Conservation (phyloP, 2,113 vertebrate genomes). For the Propithecus coquereli region DNA sequence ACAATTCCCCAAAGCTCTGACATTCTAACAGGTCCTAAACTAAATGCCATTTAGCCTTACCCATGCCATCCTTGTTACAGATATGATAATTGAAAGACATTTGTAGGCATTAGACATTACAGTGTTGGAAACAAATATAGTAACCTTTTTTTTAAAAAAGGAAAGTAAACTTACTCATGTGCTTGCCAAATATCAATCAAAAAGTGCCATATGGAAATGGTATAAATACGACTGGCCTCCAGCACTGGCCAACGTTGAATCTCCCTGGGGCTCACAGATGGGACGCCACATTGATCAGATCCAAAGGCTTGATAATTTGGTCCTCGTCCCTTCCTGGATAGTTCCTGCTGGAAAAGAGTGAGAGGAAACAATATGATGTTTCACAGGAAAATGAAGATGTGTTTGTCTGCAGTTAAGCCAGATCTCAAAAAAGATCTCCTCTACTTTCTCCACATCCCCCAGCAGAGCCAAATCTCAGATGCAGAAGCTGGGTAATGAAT, state of each 20-base stretch:
- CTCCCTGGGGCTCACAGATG: neutral
- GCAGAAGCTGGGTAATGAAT: neutral
- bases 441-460: too few species aligned
- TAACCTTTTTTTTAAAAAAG: neutral
- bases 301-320: neutral
- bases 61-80: neutral
- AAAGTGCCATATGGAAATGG: neutral
- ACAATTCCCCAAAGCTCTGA: neutral
- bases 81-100: neutral
- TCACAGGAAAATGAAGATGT: neutral
- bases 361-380: neutral
- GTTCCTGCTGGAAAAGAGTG: neutral
- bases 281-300: neutral
- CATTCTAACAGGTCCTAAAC: neutral
- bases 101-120: neutral
- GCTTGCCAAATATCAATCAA: neutral
- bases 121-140: neutral
- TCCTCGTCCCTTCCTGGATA: neutral
- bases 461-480: neutral
- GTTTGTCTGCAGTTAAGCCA: neutral
- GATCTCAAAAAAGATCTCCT: neutral
- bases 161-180: neutral
- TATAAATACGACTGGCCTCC: neutral
- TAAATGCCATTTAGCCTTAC: neutral
- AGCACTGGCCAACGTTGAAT: neutral